These are phyloP conservation scores for Ivindomyrus marchei DNA, from an alignment of 2,113 vertebrate genomes.

Conservation along the genomic window DNA sequence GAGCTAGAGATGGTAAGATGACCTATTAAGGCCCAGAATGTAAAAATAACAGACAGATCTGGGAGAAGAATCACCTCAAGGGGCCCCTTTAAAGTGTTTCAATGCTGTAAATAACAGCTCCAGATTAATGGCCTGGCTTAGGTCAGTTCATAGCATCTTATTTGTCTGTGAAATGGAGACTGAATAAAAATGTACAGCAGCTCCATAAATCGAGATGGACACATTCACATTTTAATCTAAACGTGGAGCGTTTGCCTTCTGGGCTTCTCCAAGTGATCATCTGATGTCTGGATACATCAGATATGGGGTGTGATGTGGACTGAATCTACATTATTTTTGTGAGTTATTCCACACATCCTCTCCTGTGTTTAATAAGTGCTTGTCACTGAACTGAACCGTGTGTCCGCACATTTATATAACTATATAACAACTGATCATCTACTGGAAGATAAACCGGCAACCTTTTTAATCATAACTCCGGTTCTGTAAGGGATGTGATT, in stretches of 20 bases:
- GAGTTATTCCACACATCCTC: not conserved
- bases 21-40: not conserved
- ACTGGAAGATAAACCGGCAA: not conserved
- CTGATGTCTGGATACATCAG: not conserved
- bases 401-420: not conserved
- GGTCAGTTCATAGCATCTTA: not conserved
- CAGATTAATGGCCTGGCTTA: not conserved
- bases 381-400: not conserved
- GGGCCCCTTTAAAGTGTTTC: not conserved
- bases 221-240: not conserved
- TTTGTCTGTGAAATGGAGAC: not conserved
- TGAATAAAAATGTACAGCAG: not conserved
- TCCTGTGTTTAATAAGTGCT: not conserved
- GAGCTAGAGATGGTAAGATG: not conserved
- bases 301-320: not conserved
- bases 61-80: not conserved
- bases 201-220: not conserved
- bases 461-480: not conserved
- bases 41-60: not conserved
- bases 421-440: not conserved
- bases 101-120: not conserved
- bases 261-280: not conserved
- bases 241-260: not conserved
- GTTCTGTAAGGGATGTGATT: not conserved
- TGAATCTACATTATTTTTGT: not conserved